phyloP scores from a whole-genome alignment of 2,113 vertebrate genomes.

The Albula glossodonta region DNA sequence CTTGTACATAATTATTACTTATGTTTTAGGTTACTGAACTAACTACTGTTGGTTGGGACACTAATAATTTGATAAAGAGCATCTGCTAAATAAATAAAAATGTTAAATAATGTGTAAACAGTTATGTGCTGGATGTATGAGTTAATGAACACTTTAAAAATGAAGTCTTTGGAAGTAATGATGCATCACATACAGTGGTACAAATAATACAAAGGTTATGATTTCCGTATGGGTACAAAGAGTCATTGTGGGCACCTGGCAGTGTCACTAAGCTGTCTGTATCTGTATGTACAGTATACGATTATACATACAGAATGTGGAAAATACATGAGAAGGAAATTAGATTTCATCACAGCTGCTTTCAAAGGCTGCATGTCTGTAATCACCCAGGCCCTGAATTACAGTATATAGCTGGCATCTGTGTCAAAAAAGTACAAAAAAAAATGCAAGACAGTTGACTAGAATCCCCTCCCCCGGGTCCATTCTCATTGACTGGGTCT shows the following conservation, averaged over 20 bases:
- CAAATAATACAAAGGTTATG: not conserved
- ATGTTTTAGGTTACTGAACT: too few relatives aligned
- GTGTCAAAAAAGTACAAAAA: not conserved
- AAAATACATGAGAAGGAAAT: too few relatives aligned
- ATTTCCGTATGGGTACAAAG: not conserved
- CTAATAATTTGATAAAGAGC: too few relatives aligned
- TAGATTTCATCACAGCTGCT: too few relatives aligned
- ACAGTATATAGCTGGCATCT: not conserved
- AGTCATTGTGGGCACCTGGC: not conserved
- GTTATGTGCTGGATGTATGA: not conserved
- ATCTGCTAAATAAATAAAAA: too few relatives aligned
- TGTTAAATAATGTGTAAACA: too few relatives aligned
- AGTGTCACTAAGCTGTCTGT: not conserved
- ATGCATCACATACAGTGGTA: not conserved
- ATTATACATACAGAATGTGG: not conserved
- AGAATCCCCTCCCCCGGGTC: not conserved
- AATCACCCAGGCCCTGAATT: not conserved
- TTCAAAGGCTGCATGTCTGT: not conserved
- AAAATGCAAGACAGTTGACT: not conserved
- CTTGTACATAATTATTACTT: too few relatives aligned
- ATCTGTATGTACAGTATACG: not conserved
- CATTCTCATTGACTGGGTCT: not conserved
- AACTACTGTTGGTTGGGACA: too few relatives aligned
- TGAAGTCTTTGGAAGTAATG: not conserved
- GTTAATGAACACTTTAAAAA: not conserved